Evolutionary conservation across 2,888 invertebrate species (phyloP), one percentile per base, ranked within the genome.

Genomic region (Cerceris rybyensis): DNA sequence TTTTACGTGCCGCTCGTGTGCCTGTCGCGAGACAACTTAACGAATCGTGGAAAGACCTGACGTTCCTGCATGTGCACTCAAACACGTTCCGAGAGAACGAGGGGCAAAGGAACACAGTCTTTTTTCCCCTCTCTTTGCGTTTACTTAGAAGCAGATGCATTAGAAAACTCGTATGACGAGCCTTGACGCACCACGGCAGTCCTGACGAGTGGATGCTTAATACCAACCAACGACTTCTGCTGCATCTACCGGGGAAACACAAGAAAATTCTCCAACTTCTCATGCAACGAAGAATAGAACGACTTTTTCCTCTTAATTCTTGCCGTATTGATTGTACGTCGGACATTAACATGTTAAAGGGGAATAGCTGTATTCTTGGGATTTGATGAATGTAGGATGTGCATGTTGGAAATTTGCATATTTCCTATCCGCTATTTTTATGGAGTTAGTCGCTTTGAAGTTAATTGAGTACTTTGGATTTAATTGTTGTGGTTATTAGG

Each of bases 121-220:
- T 61, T 67, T 58, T 54, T 59, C 68, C 39, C 46, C 8, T 65
- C 69, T 70, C 49, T 60, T 57, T 59, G 72, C 79, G 76, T 86
- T 88, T 89, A 88, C 82, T 82, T 83, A 83, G 85, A 87, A 86
- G 87, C 87, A 85, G 88, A 85, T 88, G 88, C 86, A 88, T 86
- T 87, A 86, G 87, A 86, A 84, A 84, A 83, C 81, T 83, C 81
- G 86, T 67, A 54, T 80, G 86, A 86, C 86, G 84, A 79, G 75
- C 66, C 71, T 70, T 64, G 75, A 65, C 69, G 64, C 61, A 52
- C 41, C 70, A 59, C 76, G 55, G 42, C 74, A 14, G 41, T 64
- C 67, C 46, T 28, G 63, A 63, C 49, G 66, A 69, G 68, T 54
- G 69, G 74, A 43, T 17, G 54, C 60, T 64, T 65, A 13, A 65